Percentiles rank a stretch among this genome's conserved stretches.
Evolutionary conservation across 2,888 invertebrate species (phyloP).

Genomic region (Leucophenga maculata): DNA sequence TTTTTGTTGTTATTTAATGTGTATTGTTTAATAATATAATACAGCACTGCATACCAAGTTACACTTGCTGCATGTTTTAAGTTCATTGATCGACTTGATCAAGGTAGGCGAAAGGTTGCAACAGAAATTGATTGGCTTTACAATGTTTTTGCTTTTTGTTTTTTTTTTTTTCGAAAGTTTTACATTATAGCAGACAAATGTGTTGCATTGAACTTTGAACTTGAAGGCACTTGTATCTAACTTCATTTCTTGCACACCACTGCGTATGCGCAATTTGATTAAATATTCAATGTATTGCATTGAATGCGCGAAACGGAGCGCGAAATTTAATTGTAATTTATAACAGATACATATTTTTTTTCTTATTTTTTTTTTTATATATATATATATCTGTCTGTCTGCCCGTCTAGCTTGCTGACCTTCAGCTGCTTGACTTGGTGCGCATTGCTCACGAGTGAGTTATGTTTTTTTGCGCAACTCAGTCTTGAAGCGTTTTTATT

Average conservation of each 20-base stretch:
- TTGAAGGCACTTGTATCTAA: not conserved
- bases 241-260: not conserved
- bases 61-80: slow-evolving; percentile 39
- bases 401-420: slow-evolving; percentile 16
- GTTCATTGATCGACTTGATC: slow-evolving; percentile 55
- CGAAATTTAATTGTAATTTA: not conserved
- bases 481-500: slow-evolving; percentile 10
- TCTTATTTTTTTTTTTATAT: not conserved
- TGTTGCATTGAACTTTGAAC: not conserved
- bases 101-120: slow-evolving; percentile 21
- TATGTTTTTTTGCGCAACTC: not conserved
- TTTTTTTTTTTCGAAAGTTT: too few relatives aligned
- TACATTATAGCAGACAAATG: too few relatives aligned
- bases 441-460: not conserved
- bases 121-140: slow-evolving; percentile 42
- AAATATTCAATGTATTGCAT: not conserved
- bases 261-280: slow-evolving; percentile 9
- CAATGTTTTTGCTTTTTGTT: too few relatives aligned
- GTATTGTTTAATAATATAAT: slow-evolving; percentile 22
- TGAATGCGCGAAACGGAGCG: not conserved
- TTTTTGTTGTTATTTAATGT: slow-evolving; percentile 4
- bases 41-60: slow-evolving; percentile 55
- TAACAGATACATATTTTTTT: too few relatives aligned
- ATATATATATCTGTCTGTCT: not conserved
- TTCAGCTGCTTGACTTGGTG: slow-evolving; percentile 19